Evolutionary conservation across 1,140 invertebrate species (phyloP), one percentile per base, ranked within the genome.

Genomic region (Caenorhabditis briggsae): DNA sequence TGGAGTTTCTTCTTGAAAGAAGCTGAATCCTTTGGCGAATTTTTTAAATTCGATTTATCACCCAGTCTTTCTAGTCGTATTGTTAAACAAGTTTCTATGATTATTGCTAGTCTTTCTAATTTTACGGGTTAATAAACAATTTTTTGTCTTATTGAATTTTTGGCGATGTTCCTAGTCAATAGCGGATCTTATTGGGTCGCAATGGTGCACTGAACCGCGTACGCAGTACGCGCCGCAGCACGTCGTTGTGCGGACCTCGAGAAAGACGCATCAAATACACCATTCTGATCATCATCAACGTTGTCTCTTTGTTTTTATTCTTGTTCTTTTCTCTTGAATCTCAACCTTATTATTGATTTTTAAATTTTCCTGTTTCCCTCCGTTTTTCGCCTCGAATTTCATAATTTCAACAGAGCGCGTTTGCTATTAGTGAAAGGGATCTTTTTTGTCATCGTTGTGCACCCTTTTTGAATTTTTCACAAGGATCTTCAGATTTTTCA

Each of bases 1-100:
- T 78, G 70, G 70, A 78, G 46, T 25, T 78, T 78, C 70, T 78
- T 78, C 7, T 53, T 78, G n/a, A 78, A 53, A 78, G 70, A 78
- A 53, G 70, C 70, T 2, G 70, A 78, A 50, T 78, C 70, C 2
- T 78, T 78, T 3, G 70, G 70, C 3, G 6, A 78, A 16, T 78
- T 78, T 23, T 78, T 23, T 14, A 2, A 20, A 11, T 78, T 50
- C 23, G 12, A n/a, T 8, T 23, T 78, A 25, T 78, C 70, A 23
- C 7, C 70, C 50, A 7, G 9, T 50, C 46, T 78, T 11, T 78
- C 70, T 50, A 78, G 20, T 53, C 43, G n/a, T 23, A 78, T 78
- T 78, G n/a, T 78, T 78, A 20, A 78, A 78, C 25, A 20, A 12
- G 70, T 78, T 78, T 46, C n/a, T 23, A 78, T 23, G 53, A n/a